Evolutionary conservation across 2,888 invertebrate species (phyloP), one percentile per base, ranked within the genome.

Genomic region (Hemaris fuciformis): DNA sequence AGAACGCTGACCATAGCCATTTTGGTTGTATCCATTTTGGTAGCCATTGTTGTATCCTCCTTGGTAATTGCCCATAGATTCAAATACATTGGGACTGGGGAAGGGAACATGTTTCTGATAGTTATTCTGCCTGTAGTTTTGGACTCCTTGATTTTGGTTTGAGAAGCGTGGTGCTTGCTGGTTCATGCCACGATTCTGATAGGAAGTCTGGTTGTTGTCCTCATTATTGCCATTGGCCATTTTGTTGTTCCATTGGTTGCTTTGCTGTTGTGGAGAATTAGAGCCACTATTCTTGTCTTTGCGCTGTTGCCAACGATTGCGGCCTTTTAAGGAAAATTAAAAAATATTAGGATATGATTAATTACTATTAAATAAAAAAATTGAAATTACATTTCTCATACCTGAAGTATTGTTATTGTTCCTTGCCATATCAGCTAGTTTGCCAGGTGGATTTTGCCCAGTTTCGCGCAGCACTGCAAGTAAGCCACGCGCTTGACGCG

Each of bases 401-500:
- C 91, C 90, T 57, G 90, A 93, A 71, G 83, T 94, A 68, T 80
- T 93, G 72, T 87, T 93, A 74, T 83, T 75, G 93, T 93, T 77
- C 84, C 93, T 76, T 85, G 96, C 96, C 89, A 98, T 91, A 69
- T 97, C 97, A 56, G 93, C 89, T n/a, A 98, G 91, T 75, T 96
- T 95, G 0, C 95, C 95, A 62, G 97, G 96, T 15, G 98, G 96
- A 38, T 93, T 94, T 83, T 99, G 99, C 1, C 98, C 97, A 27
- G 99, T 98, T 88, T 99, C 99, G 71, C 96, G 95, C 53, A 99
- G 91, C 2, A 99, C 98, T 25, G 97, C 96, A 61, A 99, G 95
- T 67, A 99, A 90, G 77, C 98, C 98, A 69, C 97, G 96, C 0
- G 99, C 98, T 84, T 99, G 98, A 65, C 98, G 95, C 34, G 96